Evolutionary conservation across 2,113 vertebrate genomes (phyloP).

Genomic region (Eptesicus fuscus): DNA sequence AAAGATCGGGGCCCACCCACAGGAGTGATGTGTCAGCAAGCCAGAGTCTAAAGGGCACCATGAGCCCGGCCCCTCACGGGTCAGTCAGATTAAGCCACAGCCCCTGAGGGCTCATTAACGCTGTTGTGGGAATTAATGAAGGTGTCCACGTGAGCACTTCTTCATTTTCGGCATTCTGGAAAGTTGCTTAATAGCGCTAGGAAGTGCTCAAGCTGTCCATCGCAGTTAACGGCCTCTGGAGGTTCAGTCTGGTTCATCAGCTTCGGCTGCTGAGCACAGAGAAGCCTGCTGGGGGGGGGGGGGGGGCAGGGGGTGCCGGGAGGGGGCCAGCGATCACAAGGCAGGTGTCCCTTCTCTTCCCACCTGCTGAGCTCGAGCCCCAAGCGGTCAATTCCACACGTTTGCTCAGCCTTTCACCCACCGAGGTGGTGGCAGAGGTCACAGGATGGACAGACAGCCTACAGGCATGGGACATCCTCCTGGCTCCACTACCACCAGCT

Average conservation of each 20-base stretch:
- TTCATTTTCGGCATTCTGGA: fast-evolving
- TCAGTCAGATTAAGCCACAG: neutral
- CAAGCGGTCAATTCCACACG: fast-evolving
- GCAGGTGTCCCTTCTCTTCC: neutral
- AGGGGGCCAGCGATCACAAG: neutral
- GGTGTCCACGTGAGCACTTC: fast-evolving
- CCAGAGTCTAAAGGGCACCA: constrained; percentile 76
- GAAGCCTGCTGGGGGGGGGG: neutral
- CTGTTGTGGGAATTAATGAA: fast-evolving
- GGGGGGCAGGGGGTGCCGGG: no score
- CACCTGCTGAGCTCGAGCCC: neutral
- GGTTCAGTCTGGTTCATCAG: fast-evolving
- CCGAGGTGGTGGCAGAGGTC: neutral
- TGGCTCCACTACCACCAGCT: neutral
- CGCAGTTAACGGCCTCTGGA: fast-evolving
- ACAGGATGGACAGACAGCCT: neutral
- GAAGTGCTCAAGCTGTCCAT: neutral
- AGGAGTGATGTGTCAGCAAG: neutral
- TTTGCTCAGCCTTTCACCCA: neutral
- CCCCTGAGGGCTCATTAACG: neutral
- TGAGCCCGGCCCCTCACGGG: neutral
- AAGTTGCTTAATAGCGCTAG: neutral
- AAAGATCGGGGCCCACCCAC: constrained; percentile 54
- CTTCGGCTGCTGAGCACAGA: neutral
- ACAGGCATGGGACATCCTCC: neutral